Evolutionary conservation across 2,113 vertebrate species (phyloP).

Genomic region (Gasterosteus aculeatus): DNA sequence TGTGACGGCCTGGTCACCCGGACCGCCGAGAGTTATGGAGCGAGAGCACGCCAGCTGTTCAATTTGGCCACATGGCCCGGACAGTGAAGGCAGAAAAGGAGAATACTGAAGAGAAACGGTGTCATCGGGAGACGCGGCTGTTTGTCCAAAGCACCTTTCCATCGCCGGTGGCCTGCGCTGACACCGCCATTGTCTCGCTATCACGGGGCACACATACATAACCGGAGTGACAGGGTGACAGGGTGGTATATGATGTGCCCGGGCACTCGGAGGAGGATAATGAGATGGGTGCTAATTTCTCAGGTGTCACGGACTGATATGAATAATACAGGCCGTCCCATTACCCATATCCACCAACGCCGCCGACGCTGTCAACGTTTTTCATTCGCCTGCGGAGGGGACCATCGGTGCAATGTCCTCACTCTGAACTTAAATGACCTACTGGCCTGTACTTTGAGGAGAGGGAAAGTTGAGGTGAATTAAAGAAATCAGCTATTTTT

Average conservation of each 20-base stretch:
- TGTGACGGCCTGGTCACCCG: conserved; percentile 70
- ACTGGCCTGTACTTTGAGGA: conserved; percentile 26
- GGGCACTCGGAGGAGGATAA: conserved; percentile 33
- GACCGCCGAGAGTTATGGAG: conserved; percentile 66
- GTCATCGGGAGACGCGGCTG: conserved; percentile 37
- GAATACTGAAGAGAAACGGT: conserved; percentile 49
- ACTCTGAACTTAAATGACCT: conserved; percentile 34
- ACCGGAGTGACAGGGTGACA: conserved; percentile 19
- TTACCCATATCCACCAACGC: conserved; percentile 37
- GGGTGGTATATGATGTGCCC: conserved; percentile 33
- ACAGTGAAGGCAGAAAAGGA: conserved; percentile 14
- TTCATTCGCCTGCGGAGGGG: conserved; percentile 18
- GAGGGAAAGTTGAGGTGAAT: conserved; percentile 23
- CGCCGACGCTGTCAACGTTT: conserved; percentile 36
- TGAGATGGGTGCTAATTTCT: conserved; percentile 68
- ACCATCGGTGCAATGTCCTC: conserved; percentile 18
- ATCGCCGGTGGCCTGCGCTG: conserved; percentile 32
- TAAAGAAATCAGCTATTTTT: conserved; percentile 42
- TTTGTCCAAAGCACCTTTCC: conserved; percentile 28
- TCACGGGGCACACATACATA: conserved; percentile 23
- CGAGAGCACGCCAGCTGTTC: conserved; percentile 72
- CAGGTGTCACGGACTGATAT: conserved; percentile 64
- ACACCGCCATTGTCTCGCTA: conserved; percentile 32
- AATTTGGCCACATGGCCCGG: conserved; percentile 64
- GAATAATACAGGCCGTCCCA: conserved; percentile 61